phyloP scores from a whole-genome alignment of 2,888 invertebrate genomes.

The Epirrita christyi region DNA sequence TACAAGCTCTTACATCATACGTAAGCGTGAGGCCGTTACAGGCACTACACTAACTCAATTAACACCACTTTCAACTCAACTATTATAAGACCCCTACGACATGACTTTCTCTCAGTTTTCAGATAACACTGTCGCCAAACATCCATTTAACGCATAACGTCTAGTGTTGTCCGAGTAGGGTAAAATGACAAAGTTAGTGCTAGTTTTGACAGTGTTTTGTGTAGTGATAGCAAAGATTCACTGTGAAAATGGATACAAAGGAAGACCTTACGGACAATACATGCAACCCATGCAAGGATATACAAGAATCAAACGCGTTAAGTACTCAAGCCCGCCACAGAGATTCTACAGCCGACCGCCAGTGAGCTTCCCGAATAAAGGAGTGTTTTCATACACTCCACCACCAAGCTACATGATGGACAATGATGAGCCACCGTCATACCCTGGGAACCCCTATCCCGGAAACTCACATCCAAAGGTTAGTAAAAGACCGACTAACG shows the following conservation, averaged over 20 bases:
- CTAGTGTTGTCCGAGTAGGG: not conserved
- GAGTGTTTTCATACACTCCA: slow-evolving; percentile 66
- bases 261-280: slow-evolving; percentile 30
- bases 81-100: slow-evolving; percentile 65
- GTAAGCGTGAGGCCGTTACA: slow-evolving; percentile 37
- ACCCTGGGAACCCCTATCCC: slow-evolving; percentile 15
- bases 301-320: slow-evolving; percentile 65
- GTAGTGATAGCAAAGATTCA: slow-evolving; percentile 46
- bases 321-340: slow-evolving; percentile 60
- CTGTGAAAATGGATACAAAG: slow-evolving; percentile 48
- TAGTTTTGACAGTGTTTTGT: slow-evolving; percentile 47
- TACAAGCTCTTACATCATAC: slow-evolving; percentile 47
- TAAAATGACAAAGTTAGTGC: slow-evolving; percentile 33
- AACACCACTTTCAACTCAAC: slow-evolving; percentile 70
- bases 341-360: slow-evolving; percentile 66
- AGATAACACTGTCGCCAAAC: slow-evolving; percentile 33
- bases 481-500: slow-evolving; percentile 61
- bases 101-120: slow-evolving; percentile 68
- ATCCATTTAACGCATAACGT: not conserved
- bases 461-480: slow-evolving; percentile 49
- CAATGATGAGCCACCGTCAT: slow-evolving; percentile 26
- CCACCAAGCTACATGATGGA: slow-evolving; percentile 56
- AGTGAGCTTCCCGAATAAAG: slow-evolving; percentile 47
- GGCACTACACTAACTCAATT: slow-evolving; percentile 73
- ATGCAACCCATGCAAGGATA: slow-evolving; percentile 37